Percentiles rank a stretch among this genome's conserved stretches.
phyloP scores from a whole-genome alignment of 2,888 invertebrate genomes.

The Phengaris alcon region DNA sequence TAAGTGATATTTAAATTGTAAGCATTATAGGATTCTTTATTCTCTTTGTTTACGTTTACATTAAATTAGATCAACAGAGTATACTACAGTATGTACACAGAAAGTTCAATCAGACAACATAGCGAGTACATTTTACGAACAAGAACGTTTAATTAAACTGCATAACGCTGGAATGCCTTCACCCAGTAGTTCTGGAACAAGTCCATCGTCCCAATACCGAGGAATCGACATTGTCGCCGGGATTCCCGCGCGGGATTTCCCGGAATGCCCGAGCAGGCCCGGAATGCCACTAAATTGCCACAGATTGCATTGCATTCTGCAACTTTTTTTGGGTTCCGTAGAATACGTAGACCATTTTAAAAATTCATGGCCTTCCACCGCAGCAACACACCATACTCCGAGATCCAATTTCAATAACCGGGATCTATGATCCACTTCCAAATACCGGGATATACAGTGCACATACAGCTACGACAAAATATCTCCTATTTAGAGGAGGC shows the following conservation, averaged over 20 bases:
- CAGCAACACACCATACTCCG: too few species aligned
- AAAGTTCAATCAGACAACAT: not conserved
- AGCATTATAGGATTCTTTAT: too few species aligned
- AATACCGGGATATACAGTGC: too few species aligned
- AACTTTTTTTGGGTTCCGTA: not conserved
- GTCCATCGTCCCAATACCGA: slow-evolving; percentile 12
- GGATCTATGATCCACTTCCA: too few species aligned
- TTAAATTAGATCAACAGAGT: too few species aligned
- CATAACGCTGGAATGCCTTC: not conserved
- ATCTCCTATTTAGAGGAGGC: too few species aligned
- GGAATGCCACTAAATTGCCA: not conserved
- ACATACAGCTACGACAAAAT: too few species aligned
- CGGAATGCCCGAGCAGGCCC: slow-evolving; percentile 14
- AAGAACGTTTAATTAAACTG: slow-evolving; percentile 10
- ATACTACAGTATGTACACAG: not conserved
- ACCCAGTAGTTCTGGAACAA: slow-evolving; percentile 4
- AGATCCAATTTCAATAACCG: too few species aligned
- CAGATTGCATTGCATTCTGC: not conserved
- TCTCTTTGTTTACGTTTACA: too few species aligned
- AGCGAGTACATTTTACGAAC: not conserved
- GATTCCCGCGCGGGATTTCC: slow-evolving; percentile 6
- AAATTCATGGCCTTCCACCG: too few species aligned
- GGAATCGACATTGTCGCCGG: slow-evolving; percentile 27
- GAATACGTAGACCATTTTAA: too few species aligned
- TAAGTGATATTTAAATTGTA: too few species aligned